These are phyloP conservation scores for Astur gentilis DNA, from an alignment of 2,113 vertebrate species.

Conservation along the genomic window DNA sequence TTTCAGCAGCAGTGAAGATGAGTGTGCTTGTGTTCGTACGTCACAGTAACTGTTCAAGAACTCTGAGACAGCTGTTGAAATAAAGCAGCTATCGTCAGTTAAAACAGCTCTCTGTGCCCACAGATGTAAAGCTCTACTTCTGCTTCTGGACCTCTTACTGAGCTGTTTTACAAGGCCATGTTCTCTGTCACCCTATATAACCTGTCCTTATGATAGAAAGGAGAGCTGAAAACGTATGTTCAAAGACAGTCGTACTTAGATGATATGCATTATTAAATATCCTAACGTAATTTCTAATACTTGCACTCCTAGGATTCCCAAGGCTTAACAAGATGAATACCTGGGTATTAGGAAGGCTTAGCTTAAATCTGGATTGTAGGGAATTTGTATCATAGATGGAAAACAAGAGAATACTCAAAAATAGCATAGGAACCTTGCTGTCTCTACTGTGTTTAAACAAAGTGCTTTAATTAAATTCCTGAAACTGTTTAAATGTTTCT, in stretches of 20 bases:
- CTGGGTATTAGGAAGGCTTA: not conserved
- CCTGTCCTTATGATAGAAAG: not conserved
- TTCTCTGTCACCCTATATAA: not conserved
- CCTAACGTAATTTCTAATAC: not conserved
- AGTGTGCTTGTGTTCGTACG: not conserved
- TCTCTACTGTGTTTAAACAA: not conserved
- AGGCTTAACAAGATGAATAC: not conserved
- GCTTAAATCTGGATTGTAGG: not conserved
- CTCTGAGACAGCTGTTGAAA: not conserved
- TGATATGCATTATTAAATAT: not conserved
- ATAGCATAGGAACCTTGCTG: not conserved
- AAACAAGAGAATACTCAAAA: not conserved
- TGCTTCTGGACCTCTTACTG: not conserved
- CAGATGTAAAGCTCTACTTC: not conserved
- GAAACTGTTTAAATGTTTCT: not conserved
- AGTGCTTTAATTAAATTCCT: not conserved
- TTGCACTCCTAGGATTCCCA: not conserved
- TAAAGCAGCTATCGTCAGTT: not conserved
- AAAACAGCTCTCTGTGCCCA: not conserved
- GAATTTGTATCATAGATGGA: not conserved
- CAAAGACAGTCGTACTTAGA: not conserved
- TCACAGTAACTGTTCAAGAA: not conserved
- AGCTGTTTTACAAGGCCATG: not conserved
- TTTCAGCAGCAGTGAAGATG: not conserved
- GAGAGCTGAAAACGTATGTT: not conserved